Conservation (phyloP, 2,113 vertebrate genomes). For the Lycaon pictus region DNA sequence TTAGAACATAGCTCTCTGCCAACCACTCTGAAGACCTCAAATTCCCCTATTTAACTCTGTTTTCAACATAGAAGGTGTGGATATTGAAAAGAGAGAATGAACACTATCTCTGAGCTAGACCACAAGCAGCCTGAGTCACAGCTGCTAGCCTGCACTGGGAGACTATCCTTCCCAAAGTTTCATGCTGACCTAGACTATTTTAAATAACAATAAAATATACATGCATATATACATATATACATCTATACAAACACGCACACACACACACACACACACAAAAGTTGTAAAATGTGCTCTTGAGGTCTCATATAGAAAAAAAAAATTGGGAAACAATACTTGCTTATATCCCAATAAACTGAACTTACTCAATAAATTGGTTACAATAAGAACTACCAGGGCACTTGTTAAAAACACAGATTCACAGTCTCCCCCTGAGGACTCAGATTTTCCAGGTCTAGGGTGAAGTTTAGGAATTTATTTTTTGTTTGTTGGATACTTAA, state of each 20-base stretch:
- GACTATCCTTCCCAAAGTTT: not conserved
- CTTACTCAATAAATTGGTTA: not conserved
- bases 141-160: not conserved
- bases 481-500: not conserved
- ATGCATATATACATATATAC: not conserved
- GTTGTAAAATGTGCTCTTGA: not conserved
- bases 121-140: not conserved
- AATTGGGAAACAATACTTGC: not conserved
- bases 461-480: not conserved
- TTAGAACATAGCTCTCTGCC: not conserved
- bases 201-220: not conserved
- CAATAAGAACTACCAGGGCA: not conserved
- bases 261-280: not conserved
- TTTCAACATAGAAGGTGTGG: not conserved
- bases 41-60: not conserved
- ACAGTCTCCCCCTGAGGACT: not conserved
- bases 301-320: not conserved
- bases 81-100: not conserved
- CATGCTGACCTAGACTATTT: not conserved
- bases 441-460: not conserved
- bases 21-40: not conserved
- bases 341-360: not conserved
- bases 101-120: not conserved
- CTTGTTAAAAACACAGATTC: constrained; percentile 14
- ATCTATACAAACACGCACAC: not conserved